These are phyloP conservation scores for Acanthopleura granulata DNA, from an alignment of 2,888 invertebrate species.

Conservation along the genomic window DNA sequence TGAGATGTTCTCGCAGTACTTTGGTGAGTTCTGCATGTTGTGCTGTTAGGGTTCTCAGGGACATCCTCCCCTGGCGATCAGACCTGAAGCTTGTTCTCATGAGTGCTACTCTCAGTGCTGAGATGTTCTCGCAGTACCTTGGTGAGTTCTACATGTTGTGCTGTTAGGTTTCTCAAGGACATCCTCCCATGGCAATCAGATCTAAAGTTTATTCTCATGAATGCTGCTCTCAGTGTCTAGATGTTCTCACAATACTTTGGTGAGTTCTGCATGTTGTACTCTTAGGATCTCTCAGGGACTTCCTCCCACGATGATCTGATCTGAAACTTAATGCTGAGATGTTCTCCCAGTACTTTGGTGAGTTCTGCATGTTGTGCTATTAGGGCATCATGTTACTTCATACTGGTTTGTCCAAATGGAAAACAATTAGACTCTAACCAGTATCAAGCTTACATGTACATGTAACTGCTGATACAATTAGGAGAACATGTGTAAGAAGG, in stretches of 20 bases:
- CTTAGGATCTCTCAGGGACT: slow-evolving; percentile 83
- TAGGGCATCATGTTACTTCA: no score
- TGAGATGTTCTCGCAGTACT: slow-evolving; percentile 79
- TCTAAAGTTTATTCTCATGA: slow-evolving; percentile 92
- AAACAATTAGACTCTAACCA: no score
- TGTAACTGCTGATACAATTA: no score
- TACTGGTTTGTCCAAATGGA: no score
- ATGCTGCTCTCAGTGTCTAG: slow-evolving; percentile 91
- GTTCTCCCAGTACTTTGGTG: slow-evolving; percentile 76
- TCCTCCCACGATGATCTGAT: slow-evolving; percentile 73
- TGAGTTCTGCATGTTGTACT: no score
- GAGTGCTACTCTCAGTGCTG: slow-evolving; percentile 94
- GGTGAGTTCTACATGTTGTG: slow-evolving; percentile 30
- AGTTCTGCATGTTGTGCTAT: neutral
- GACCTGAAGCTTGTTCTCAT: slow-evolving; percentile 90
- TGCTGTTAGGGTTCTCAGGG: no score
- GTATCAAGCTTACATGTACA: no score
- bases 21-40: no score
- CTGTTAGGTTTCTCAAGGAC: no score
- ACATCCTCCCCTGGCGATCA: slow-evolving; percentile 71
- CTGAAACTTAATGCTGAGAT: slow-evolving; percentile 87
- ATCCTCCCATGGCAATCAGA: slow-evolving; percentile 72
- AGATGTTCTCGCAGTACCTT: slow-evolving; percentile 78
- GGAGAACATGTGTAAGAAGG: no score
- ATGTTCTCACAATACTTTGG: slow-evolving; percentile 77